Percentiles rank a stretch among this genome's conserved stretches.
Conservation (phyloP, 2,888 invertebrate species). For the Craniophora ligustri region DNA sequence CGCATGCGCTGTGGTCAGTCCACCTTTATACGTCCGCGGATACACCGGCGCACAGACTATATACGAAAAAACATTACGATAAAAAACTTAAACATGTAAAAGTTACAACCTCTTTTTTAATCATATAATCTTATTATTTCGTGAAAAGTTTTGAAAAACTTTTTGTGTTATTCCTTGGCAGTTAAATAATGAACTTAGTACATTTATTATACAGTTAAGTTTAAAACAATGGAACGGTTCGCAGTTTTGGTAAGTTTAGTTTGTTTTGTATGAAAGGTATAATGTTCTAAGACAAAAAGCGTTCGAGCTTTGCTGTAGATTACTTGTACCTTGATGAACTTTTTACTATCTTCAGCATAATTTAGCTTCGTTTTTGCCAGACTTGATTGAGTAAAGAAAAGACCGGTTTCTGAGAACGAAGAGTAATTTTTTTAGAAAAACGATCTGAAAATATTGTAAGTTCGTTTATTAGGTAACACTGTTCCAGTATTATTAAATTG, state of each 20-base stretch:
- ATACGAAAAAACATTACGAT: slow-evolving; percentile 13
- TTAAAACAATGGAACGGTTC: slow-evolving; percentile 61
- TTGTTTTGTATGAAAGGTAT: slow-evolving; percentile 14
- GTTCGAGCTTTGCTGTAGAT: slow-evolving; percentile 1
- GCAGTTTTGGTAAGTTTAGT: slow-evolving; percentile 63
- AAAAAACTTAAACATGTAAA: slow-evolving; percentile 45
- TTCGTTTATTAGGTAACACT: too few relatives aligned
- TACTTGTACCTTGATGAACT: neutral
- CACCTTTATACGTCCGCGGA: slow-evolving; percentile 66
- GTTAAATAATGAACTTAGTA: slow-evolving; percentile 68
- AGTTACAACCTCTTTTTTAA: slow-evolving; percentile 33
- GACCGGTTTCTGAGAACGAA: slow-evolving; percentile 27
- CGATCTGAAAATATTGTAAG: neutral
- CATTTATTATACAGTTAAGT: slow-evolving; percentile 48
- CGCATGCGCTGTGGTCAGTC: slow-evolving; percentile 74
- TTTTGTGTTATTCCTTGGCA: slow-evolving; percentile 64
- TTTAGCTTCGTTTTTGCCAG: slow-evolving; percentile 12
- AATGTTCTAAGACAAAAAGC: slow-evolving; percentile 1
- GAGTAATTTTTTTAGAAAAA: neutral
- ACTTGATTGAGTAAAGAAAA: neutral
- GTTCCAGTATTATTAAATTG: too few relatives aligned
- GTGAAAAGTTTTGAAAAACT: slow-evolving; percentile 62
- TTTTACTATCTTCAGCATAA: slow-evolving; percentile 10
- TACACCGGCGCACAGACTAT: slow-evolving; percentile 44
- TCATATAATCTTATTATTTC: slow-evolving; percentile 39